Conservation (phyloP, 2,888 invertebrate species). For the Eristalis intricaria region DNA sequence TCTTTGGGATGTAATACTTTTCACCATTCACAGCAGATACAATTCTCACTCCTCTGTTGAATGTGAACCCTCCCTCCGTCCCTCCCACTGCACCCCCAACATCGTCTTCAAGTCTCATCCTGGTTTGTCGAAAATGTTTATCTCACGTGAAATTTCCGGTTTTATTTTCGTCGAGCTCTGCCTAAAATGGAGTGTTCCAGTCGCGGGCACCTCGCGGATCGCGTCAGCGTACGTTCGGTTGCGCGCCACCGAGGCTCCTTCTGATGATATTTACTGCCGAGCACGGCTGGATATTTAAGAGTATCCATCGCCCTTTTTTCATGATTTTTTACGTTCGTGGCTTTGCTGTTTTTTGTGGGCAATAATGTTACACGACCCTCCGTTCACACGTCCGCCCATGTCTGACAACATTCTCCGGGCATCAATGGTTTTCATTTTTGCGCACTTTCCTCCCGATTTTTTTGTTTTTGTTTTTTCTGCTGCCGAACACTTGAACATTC, state of each 20-base stretch:
- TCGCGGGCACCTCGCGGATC: neutral
- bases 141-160: slow-evolving; percentile 50
- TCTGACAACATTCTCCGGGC: slow-evolving; percentile 53
- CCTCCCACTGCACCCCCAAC: neutral
- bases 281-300: slow-evolving; percentile 31
- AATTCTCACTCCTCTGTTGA: too few relatives aligned
- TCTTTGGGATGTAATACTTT: neutral
- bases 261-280: slow-evolving; percentile 49
- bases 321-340: slow-evolving; percentile 3
- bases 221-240: slow-evolving; percentile 3
- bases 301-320: slow-evolving; percentile 6
- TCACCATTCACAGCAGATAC: neutral
- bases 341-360: slow-evolving; percentile 2
- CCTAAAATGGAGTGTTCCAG: slow-evolving; percentile 26
- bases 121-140: slow-evolving; percentile 11
- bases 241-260: slow-evolving; percentile 3
- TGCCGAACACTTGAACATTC: slow-evolving; percentile 34
- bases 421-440: slow-evolving; percentile 25
- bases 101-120: neutral
- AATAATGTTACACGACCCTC: slow-evolving; percentile 48
- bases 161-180: slow-evolving; percentile 27
- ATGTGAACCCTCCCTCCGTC: neutral
- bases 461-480: neutral
- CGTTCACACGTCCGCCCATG: slow-evolving; percentile 55
- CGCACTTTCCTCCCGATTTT: neutral